Evolutionary conservation across 2,113 vertebrate genomes (phyloP).

Genomic region (Nibea albiflora): DNA sequence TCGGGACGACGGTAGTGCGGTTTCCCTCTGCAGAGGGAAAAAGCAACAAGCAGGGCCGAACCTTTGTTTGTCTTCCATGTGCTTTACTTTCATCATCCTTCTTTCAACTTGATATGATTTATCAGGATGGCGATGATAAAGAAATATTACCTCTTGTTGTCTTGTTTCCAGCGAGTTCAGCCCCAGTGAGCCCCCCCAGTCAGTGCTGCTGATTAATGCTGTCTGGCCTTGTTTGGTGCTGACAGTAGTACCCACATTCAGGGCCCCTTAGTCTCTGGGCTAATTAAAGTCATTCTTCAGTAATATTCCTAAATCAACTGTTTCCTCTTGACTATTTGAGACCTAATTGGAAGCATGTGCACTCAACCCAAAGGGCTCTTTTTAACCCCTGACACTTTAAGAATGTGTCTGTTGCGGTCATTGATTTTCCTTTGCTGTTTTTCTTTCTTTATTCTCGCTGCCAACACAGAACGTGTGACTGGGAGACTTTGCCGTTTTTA

Average conservation of each 20-base stretch:
- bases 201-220: constrained; percentile 41
- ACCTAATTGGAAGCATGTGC: constrained; percentile 78
- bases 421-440: constrained; percentile 35
- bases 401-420: constrained; percentile 56
- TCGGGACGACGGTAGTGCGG: constrained; percentile 6
- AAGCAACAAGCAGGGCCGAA: constrained; percentile 7
- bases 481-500: background rate
- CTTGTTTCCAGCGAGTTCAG: constrained; percentile 24
- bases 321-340: constrained; percentile 71
- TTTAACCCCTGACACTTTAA: constrained; percentile 68
- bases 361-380: constrained; percentile 47
- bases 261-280: constrained; percentile 53
- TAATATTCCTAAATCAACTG: constrained; percentile 76
- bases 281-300: constrained; percentile 80
- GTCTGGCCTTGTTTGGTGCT: constrained; percentile 31
- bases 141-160: constrained; percentile 6
- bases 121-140: constrained; percentile 2
- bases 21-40: background rate
- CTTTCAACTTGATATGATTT: constrained; percentile 22
- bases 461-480: constrained; percentile 10
- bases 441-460: constrained; percentile 9
- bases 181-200: background rate
- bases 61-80: constrained; percentile 34
- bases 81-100: constrained; percentile 8
- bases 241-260: constrained; percentile 30